Base-by-base conservation (phyloP, 2,797 vertebrate species). In the Mormyrops attenuatus region DNA sequence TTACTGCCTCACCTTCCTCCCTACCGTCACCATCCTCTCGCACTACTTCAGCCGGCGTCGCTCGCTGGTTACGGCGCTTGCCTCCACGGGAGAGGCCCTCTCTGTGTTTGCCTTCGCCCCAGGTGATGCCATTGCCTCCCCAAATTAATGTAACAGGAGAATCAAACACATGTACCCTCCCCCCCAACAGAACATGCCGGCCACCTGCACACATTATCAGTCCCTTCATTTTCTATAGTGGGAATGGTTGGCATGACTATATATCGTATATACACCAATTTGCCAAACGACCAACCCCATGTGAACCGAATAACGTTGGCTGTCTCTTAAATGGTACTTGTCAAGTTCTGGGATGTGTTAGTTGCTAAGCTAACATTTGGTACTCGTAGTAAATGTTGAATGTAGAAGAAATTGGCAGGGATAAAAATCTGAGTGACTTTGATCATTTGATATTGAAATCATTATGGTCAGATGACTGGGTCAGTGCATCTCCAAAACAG, bases 41-140 rank as follows among this genome's bases (percentile, higher is more conserved):
- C 97, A 98, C 92, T 99, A 99, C 94, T 99, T 99, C 92, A 95
- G 94, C 90, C 97, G 92, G 85, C 97, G 96, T 6, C 97, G 99
- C 4, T 96, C 98, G 7, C 91, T 98, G 91, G 97, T 99, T 93
- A 98, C 95, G 0, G 97, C 98, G 0, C 91, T 98, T 2, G 98
- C 99, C 50, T 99, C 99, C 1, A 99, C 97, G 0, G 99, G 99
- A 93, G 99, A 99, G 93, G 98, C 98, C 52, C 95, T 99, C 20
- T 96, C 97, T 0, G 96, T 99, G 90, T 99, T 99, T 92, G 96
- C 96, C 89, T 97, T 99, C 49, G 98, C 98, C 60, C 99, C 98
- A 96, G 98, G 98, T 99, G 94, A 92, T 38, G 5, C 86, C 30
- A 17, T 30, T 69, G 3, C 26, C 11, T 0, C 26, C 60, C 22